These are phyloP conservation scores for Clinocottus analis DNA, from an alignment of 2,113 vertebrate species.

Conservation along the genomic window DNA sequence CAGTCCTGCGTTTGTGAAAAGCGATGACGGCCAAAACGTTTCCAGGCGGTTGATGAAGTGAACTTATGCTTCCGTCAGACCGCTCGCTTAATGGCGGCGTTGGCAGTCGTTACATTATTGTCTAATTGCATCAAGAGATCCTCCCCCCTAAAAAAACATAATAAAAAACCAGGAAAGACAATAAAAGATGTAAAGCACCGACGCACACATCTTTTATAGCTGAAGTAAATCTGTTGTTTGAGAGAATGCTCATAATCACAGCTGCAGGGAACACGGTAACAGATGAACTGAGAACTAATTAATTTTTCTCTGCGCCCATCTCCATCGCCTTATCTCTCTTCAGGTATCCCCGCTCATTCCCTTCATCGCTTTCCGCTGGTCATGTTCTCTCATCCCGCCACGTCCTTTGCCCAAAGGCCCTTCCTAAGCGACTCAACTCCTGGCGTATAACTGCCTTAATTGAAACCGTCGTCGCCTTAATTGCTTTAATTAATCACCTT, in stretches of 20 bases:
- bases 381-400: constrained; percentile 46
- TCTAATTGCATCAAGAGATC: no score
- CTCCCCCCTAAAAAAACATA: no score
- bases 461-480: constrained; percentile 79
- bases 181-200: constrained; percentile 1
- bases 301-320: constrained; percentile 36
- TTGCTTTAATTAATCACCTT: constrained; percentile 81
- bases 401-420: constrained; percentile 47
- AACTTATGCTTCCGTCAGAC: constrained; percentile 13
- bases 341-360: constrained; percentile 36
- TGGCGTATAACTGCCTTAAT: constrained; percentile 75
- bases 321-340: constrained; percentile 37
- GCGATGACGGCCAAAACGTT: no score
- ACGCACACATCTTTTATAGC: not conserved
- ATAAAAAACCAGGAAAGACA: constrained; percentile 2
- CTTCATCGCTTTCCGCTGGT: constrained; percentile 60
- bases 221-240: constrained; percentile 46
- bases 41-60: not conserved
- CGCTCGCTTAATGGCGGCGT: not conserved
- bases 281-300: constrained; percentile 65
- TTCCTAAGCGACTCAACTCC: constrained; percentile 49
- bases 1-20: no score
- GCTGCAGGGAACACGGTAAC: constrained; percentile 61
- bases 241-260: constrained; percentile 58
- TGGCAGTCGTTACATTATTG: not conserved